A percentile compares a stretch with the other conserved stretches of the same genome.
These are phyloP conservation scores for Natator depressus DNA, from an alignment of 2,113 vertebrate genomes.

Conservation along the genomic window DNA sequence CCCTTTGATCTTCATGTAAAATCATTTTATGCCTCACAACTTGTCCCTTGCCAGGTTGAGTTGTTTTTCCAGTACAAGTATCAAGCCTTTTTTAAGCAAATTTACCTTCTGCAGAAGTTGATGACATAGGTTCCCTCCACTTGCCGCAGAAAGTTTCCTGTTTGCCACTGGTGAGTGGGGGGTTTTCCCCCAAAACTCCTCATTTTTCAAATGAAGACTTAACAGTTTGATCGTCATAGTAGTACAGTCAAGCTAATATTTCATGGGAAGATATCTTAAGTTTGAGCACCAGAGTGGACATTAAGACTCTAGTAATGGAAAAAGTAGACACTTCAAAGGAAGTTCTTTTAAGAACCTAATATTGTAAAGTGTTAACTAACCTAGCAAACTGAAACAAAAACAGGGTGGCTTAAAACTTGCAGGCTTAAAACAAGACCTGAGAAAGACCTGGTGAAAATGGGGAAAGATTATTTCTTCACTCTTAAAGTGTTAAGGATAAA, in stretches of 20 bases:
- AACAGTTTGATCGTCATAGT: neutral
- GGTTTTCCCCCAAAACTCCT: accelerated
- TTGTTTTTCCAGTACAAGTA: accelerated
- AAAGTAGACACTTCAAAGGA: neutral
- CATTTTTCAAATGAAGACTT: neutral
- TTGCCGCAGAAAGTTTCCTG: neutral
- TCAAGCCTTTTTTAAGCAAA: neutral
- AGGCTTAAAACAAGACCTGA: neutral
- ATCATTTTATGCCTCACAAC: neutral
- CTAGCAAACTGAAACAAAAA: neutral
- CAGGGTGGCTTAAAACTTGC: neutral
- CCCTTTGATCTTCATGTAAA: neutral
- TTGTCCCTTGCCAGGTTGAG: neutral
- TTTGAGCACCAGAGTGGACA: neutral
- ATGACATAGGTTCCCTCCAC: neutral
- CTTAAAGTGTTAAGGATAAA: neutral
- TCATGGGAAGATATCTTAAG: neutral
- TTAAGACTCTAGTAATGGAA: neutral
- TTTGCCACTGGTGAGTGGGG: neutral
- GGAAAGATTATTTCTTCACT: neutral
- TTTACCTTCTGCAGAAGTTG: neutral
- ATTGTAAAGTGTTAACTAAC: neutral
- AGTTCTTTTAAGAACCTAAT: neutral
- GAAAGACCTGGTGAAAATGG: neutral
- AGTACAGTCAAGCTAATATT: neutral